Evolutionary conservation across 2,888 invertebrate genomes (phyloP), one percentile per base, ranked within the genome.

Genomic region (Coelopa pilipes): DNA sequence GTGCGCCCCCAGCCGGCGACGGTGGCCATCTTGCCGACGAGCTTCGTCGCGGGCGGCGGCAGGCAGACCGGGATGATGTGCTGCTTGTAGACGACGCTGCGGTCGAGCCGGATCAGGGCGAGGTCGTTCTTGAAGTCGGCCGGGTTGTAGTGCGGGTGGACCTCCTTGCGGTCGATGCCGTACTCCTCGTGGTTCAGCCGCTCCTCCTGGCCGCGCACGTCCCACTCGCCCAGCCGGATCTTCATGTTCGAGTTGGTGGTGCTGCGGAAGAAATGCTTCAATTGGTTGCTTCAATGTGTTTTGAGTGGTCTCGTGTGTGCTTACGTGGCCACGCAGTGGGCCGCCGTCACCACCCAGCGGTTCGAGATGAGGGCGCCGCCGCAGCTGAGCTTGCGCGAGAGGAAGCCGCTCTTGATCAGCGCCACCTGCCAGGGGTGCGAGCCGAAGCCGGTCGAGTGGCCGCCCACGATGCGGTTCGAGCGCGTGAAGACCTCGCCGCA

Each of bases 381-480:
- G 83, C 97, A 97, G 2, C 96, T 96, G 12, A 97, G 89, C 85
- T 97, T 95, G 87, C 96, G 95, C 79, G 94, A 93, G 19, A 97
- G 89, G 83, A 96, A 96, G 46, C 96, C 95, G 10, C 96, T 94
- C 88, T 97, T 96, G 81, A 96, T 96, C 24, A 97, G 90, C 0
- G 96, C 96, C 1, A 95, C 96, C 88, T 97, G 96, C 97, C 97
- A 97, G 4, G 97, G 97, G 88, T 96, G 96, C 12, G 95, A 94
- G 1, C 95, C 97, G 83, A 96, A 97, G 57, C 94, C 94, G 0
- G 96, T 93, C 19, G 95, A 94, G 81, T 96, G 95, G 0, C 97
- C 97, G 1, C 97, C 97, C 0, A 97, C 97, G 75, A 97, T 96
- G 77, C 97, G 90, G 85, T 96, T 96, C 46, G 95, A 94, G 55